Percentiles rank a stretch among this genome's conserved stretches.
phyloP scores from a whole-genome alignment of 2,888 invertebrate species.

The Ophraella communa region DNA sequence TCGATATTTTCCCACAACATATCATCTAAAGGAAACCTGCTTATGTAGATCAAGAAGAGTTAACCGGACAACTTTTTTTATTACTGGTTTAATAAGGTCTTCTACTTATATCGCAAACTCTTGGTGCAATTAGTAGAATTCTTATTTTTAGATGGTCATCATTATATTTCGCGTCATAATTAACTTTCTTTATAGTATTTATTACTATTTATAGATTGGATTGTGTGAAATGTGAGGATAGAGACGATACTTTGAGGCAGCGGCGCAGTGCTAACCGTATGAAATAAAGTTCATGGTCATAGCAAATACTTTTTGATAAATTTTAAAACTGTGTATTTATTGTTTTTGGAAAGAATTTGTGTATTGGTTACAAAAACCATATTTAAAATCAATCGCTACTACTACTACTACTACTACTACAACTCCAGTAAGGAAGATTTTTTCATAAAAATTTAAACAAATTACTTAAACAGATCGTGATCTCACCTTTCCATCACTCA shows the following conservation, averaged over 20 bases:
- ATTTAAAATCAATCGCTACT: too few species aligned
- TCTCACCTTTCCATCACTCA: too few species aligned
- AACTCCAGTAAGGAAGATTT: too few species aligned
- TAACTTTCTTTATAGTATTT: slow-evolving; percentile 3
- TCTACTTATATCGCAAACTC: slow-evolving; percentile 23
- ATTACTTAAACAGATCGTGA: too few species aligned
- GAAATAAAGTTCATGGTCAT: background rate
- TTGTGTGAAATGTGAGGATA: background rate
- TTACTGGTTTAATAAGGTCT: slow-evolving; percentile 32
- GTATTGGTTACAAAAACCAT: too few species aligned
- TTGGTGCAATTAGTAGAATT: slow-evolving; percentile 29
- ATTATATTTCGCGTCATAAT: slow-evolving; percentile 27
- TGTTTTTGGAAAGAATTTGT: too few species aligned
- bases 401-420: too few species aligned
- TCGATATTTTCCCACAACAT: slow-evolving; percentile 33
- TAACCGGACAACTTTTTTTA: slow-evolving; percentile 35
- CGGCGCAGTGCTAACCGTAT: background rate
- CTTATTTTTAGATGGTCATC: slow-evolving; percentile 33
- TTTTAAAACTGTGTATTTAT: too few species aligned
- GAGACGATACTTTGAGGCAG: background rate
- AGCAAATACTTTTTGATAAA: background rate
- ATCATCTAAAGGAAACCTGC: slow-evolving; percentile 30
- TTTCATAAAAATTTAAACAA: too few species aligned
- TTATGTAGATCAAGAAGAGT: slow-evolving; percentile 29
- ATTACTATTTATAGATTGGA: background rate